Base-by-base conservation (phyloP, 2,797 vertebrate species). In the Cryptoprocta ferox region DNA sequence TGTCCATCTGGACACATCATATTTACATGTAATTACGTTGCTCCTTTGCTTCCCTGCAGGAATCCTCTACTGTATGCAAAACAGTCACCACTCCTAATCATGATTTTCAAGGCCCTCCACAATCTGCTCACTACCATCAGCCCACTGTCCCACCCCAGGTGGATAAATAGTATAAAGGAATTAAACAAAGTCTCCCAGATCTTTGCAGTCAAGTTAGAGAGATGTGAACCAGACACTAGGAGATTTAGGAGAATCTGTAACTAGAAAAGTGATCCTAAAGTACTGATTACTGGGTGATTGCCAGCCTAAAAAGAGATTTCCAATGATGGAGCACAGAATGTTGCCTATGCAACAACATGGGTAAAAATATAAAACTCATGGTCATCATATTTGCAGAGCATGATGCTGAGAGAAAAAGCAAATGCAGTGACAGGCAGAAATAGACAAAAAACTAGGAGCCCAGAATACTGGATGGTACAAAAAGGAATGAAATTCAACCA, bases 401-500 rank as follows among this genome's bases (percentile, higher is more conserved):
- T 37, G 48, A 45, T 91, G 45, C 26, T 75, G 21, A 79, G 16
- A 95, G 26, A 37, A 28, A 84, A 97, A 93, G 42, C 16, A 95
- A 94, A 94, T 50, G 66, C 6, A 39, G 2, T 15, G 30, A 96
- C 48, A 18, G 28, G 15, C 15, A 96, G n/a, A 80, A 75, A 81
- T 15, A 87, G 50, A 84, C 11, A 73, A 86, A 92, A 84, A 66
- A 2, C 26, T 3, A 18, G 32, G 14, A 93, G n/a, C 35, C 63
- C 56, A 81, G 35, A 87, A 68, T 21, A 70, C 30, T 53, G 35
- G 35, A 56, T 63, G n/a, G 9, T 92, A 71, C 30, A 95, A 93
- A 84, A 84, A 5, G 28, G 71, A 37, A 88, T 53, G 50, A 92
- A 95, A 91, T 89, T 78, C 78, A 88, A 61, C 42, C 61, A 95